Evolutionary conservation across 2,888 invertebrate genomes (phyloP), one percentile per base, ranked within the genome.

Genomic region (Platerodrilus igneus): DNA sequence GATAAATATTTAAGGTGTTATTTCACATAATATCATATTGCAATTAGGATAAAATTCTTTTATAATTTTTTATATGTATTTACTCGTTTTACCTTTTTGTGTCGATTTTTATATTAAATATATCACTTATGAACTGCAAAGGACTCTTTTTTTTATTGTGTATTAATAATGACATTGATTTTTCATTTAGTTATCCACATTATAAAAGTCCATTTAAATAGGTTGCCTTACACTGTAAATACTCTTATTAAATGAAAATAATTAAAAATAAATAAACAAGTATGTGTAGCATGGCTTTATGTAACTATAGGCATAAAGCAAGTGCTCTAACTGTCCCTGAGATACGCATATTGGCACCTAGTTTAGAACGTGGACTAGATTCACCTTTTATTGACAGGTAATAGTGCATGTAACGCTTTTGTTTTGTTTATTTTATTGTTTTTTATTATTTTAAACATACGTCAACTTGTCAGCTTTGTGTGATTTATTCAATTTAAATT

Each of bases 341-440:
- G 76, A 86, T 87, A 64, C 82, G 86, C 63, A 83, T 87, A 62
- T 73, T 86, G 75, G 84, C 85, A 65, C 83, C 86, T 58, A 86
- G 86, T 69, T 73, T 84, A 76, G 86, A 86, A 73, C 77, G 82
- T 61, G 84, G 85, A 59, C 75, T 85, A 71, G 84, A 86, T 70
- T 73, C 59, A 59, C 71, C 58, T 55, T 59, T 58, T 63, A 62
- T 56, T 60, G 65, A 63, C 67, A 68, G 55, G 55, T 55, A 55
- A 55, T 36, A 27, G 34, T 18, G 20, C 21, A 19, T 33, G 19
- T 27, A 26, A 10, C 18, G 2, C 10, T 13, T 19, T 9, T 25
- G 9, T 3, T 16, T 29, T 29, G 9, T 8, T n/a, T 28, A 15
- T 1, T 10, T 17, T 28, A 17, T 3, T 3, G 2, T 15, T 9